phyloP scores from a whole-genome alignment of 2,797 vertebrate genomes.

The Peromyscus eremicus region DNA sequence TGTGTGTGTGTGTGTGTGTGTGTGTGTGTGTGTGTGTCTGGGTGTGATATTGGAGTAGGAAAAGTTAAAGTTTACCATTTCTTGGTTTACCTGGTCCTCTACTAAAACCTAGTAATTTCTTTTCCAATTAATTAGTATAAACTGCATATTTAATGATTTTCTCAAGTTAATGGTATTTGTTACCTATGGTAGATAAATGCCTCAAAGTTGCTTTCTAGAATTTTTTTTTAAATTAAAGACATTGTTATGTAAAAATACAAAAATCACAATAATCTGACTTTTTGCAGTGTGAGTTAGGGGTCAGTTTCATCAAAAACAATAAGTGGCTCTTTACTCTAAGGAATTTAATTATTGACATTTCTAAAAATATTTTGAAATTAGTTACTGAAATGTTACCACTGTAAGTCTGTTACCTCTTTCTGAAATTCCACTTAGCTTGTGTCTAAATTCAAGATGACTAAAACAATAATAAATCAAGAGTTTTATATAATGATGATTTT shows the following conservation, averaged over 20 bases:
- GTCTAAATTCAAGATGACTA: slow-evolving; percentile 36
- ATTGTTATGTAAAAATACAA: background rate
- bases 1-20: background rate
- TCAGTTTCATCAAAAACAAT: background rate
- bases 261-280: background rate
- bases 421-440: slow-evolving; percentile 19
- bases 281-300: background rate
- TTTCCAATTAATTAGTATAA: background rate
- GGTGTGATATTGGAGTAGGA: background rate
- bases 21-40: background rate
- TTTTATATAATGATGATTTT: slow-evolving; percentile 24
- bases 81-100: slow-evolving; percentile 3
- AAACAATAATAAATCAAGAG: background rate
- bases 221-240: background rate
- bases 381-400: background rate
- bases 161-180: background rate
- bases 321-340: background rate
- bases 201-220: slow-evolving; percentile 12
- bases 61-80: background rate
- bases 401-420: background rate
- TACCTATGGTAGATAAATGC: background rate
- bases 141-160: background rate
- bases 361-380: slow-evolving; percentile 33
- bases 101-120: background rate
- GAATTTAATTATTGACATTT: background rate